These are phyloP conservation scores for Sciurus carolinensis DNA, from an alignment of 2,797 vertebrate genomes.

Conservation along the genomic window DNA sequence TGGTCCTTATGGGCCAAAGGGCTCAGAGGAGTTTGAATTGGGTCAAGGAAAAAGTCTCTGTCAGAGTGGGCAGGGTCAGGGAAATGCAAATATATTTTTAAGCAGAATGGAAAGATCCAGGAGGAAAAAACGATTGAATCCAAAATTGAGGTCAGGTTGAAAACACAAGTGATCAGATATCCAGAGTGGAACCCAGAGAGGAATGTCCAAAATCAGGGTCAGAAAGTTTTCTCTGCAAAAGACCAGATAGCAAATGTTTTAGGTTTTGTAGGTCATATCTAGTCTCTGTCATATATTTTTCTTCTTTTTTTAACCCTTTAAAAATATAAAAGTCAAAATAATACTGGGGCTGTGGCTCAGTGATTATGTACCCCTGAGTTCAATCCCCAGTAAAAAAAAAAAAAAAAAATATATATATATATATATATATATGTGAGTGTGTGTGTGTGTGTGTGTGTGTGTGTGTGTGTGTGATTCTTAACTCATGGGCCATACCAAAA, in stretches of 20 bases:
- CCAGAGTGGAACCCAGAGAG: background rate
- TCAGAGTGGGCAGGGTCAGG: background rate
- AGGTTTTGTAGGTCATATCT: background rate
- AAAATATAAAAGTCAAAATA: background rate
- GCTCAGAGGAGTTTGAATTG: background rate
- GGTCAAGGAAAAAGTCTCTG: background rate
- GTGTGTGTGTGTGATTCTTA: background rate
- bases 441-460: too few species aligned
- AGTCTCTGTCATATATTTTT: background rate
- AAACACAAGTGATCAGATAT: background rate
- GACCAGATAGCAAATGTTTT: background rate
- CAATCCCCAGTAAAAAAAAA: too few species aligned
- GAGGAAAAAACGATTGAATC: conserved; percentile 13
- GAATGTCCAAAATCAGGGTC: background rate
- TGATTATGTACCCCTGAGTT: background rate
- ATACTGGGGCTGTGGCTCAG: too few species aligned
- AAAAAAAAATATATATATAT: too few species aligned
- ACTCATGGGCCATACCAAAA: background rate
- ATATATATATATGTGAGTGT: too few species aligned
- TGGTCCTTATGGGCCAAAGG: background rate
- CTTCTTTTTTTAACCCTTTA: background rate
- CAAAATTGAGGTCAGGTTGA: conserved; percentile 4
- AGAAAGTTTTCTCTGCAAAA: background rate
- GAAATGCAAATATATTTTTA: conserved; percentile 2
- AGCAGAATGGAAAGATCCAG: background rate